Base-by-base conservation (phyloP, 2,888 invertebrate genomes). In the Antheraea assamensis region DNA sequence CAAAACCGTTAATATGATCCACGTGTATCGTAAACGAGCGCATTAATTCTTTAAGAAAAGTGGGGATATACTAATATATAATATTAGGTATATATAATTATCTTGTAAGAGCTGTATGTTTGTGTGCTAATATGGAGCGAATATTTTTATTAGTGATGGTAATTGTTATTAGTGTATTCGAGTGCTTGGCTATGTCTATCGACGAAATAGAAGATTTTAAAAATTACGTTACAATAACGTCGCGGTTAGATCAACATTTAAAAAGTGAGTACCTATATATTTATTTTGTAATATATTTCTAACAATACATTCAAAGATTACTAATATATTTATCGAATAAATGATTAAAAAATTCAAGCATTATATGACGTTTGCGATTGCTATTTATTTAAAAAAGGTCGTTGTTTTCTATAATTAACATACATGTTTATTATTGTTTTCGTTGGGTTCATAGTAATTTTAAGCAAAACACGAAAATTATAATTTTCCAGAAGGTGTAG, bases 161-260 rank as follows among this genome's bases (percentile, higher is more conserved):
- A 72, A 80, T 87, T 52, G 75, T 89, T 78, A 74, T 90, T 79
- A 88, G 88, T 87, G 88, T 85, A 78, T 80, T 87, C 75, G 86
- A 88, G 89, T 90, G 93, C 80, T 80, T 82, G 77, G 83, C 88
- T 72, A 92, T 92, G 90, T 85, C 89, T 61, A 80, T 82, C 61
- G 82, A 87, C 75, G 95, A 95, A 81, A 79, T 95, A 42, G 90
- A 92, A 78, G 94, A 94, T 77, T 95, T 94, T 83, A 88, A 85
- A 77, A 89, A 92, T 73, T 92, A 90, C 77, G 82, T 95, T 74
- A 83, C 86, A 76, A 88, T 88, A 80, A 92, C 93, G 2, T 93
- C 94, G 7, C 88, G 88, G 64, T 86, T 94, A 83, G 93, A 93
- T 83, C 87, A 90, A 76, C 89, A 88, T 76, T 86, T 93, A 42